Percentiles rank a stretch among this genome's conserved stretches.
Evolutionary conservation across 2,888 invertebrate genomes (phyloP).

Genomic region (Caenorhabditis japonica): DNA sequence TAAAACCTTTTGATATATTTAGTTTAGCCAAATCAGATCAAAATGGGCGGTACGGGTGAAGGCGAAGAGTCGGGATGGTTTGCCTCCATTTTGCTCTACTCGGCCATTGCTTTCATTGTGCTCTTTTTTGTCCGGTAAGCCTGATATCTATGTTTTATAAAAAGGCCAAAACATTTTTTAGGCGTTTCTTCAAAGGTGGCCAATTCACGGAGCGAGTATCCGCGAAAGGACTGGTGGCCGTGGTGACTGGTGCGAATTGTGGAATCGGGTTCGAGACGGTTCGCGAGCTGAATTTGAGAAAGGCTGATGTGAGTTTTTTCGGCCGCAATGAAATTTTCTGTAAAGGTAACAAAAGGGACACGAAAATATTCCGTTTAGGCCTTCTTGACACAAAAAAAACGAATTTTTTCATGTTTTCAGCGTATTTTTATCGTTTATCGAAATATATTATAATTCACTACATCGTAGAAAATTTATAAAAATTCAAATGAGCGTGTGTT

Average conservation of each 20-base stretch:
- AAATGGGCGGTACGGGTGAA: conserved; percentile 38
- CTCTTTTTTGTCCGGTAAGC: conserved; percentile 48
- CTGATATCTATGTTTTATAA: not conserved
- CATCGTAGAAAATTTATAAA: too few relatives aligned
- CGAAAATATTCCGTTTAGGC: too few relatives aligned
- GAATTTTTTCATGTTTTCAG: too few relatives aligned
- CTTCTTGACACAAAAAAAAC: too few relatives aligned
- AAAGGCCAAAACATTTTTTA: conserved; percentile 28
- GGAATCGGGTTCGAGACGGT: conserved; percentile 84
- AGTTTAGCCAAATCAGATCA: conserved; percentile 3
- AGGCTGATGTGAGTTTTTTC: conserved; percentile 71
- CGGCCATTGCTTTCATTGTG: conserved; percentile 12
- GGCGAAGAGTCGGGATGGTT: conserved; percentile 41
- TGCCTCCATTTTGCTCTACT: conserved; percentile 19
- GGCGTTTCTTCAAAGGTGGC: conserved; percentile 72
- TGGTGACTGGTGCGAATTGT: conserved; percentile 89
- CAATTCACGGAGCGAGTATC: conserved; percentile 74
- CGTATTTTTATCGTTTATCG: too few relatives aligned
- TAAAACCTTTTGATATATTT: not conserved
- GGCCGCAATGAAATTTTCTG: too few relatives aligned
- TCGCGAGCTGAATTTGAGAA: conserved; percentile 69
- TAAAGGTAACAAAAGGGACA: too few relatives aligned
- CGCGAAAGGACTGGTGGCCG: conserved; percentile 84
- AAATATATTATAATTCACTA: too few relatives aligned
- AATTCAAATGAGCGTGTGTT: too few relatives aligned